Percentiles rank a stretch among this genome's conserved stretches.
phyloP scores from a whole-genome alignment of 1,140 invertebrate genomes.

The Gryllus bimaculatus region DNA sequence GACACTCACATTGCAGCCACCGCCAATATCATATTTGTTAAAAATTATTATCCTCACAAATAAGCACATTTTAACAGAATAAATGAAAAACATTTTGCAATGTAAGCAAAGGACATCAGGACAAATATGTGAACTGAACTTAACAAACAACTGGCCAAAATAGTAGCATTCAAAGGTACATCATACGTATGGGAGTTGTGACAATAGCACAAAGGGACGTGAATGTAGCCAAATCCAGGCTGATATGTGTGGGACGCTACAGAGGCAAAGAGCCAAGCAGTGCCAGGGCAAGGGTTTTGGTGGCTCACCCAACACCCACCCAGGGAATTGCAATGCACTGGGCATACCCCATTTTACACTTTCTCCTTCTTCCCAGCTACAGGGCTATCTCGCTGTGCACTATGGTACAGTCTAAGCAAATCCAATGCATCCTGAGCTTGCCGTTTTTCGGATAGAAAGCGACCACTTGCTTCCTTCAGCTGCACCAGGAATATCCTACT shows the following conservation, averaged over 20 bases:
- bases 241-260: not conserved
- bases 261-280: not conserved
- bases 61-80: not conserved
- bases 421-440: conserved; percentile 76
- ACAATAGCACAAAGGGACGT: not conserved
- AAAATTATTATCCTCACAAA: not conserved
- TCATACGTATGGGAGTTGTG: not conserved
- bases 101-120: not conserved
- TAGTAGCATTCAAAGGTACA: not conserved
- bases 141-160: not conserved
- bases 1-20: too few relatives aligned
- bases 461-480: conserved; percentile 69
- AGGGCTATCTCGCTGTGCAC: not conserved
- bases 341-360: not conserved
- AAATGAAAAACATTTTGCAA: not conserved
- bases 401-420: conserved; percentile 48
- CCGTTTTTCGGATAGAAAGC: conserved; percentile 67
- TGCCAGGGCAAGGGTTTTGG: not conserved
- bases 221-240: not conserved
- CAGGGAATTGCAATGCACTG: not conserved
- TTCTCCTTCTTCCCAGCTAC: not conserved
- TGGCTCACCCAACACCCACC: not conserved
- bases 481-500: conserved; percentile 65
- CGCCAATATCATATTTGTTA: too few relatives aligned
- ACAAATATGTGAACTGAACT: not conserved